A percentile compares a stretch with the other conserved stretches of the same genome.
Evolutionary conservation across 2,888 invertebrate species (phyloP).

Genomic region (Coecobrya sp.): DNA sequence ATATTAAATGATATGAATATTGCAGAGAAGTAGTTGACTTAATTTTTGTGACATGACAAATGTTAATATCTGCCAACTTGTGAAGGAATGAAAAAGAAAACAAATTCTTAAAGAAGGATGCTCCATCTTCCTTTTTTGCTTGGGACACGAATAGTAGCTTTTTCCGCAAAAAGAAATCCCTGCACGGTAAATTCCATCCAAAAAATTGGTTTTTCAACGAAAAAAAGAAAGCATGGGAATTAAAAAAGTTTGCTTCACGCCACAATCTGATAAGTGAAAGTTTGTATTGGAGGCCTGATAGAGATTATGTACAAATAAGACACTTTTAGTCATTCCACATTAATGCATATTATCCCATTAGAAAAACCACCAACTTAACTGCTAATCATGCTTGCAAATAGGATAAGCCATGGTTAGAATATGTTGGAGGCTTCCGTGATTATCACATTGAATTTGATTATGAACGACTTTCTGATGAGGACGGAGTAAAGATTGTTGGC

Average conservation of each 20-base stretch:
- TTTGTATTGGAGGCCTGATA: constrained; percentile 79
- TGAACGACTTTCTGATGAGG: constrained; percentile 55
- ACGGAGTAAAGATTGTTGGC: constrained; percentile 12
- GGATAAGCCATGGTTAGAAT: constrained; percentile 83
- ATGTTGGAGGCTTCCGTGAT: constrained; percentile 70
- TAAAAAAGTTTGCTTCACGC: constrained; percentile 43
- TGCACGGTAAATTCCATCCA: constrained; percentile 75
- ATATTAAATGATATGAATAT: not conserved
- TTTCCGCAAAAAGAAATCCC: constrained; percentile 74
- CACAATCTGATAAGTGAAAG: constrained; percentile 56
- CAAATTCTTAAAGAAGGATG: constrained; percentile 74
- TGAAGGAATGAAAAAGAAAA: constrained; percentile 69
- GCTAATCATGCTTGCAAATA: not conserved
- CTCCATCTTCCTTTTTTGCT: constrained; percentile 74
- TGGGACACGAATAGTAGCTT: constrained; percentile 78
- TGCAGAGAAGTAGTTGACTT: not conserved
- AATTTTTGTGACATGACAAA: not conserved
- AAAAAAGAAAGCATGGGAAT: constrained; percentile 66
- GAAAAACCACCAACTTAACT: not conserved
- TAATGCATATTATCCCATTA: not conserved
- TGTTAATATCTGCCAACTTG: not conserved
- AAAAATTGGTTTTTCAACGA: constrained; percentile 78
- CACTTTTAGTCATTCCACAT: not conserved
- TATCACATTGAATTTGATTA: constrained; percentile 55
- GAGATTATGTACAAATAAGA: constrained; percentile 82